Evolutionary conservation across 2,888 invertebrate species (phyloP).

Genomic region (Drosophila multiciliata): DNA sequence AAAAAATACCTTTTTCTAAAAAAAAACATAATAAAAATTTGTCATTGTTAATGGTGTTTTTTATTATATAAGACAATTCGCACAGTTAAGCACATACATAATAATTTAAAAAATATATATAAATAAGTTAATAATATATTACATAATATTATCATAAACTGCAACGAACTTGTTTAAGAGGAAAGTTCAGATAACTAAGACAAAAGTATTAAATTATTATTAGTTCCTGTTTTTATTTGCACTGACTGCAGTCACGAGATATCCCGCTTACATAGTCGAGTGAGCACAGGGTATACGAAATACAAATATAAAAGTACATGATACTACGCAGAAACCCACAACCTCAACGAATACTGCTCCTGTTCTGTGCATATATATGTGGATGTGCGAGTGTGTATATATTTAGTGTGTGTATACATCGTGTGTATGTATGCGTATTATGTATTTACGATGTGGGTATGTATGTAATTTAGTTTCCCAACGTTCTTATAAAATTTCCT

Average conservation of each 20-base stretch:
- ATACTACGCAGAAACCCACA: not conserved
- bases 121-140: not conserved
- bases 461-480: slow-evolving; percentile 30
- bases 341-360: not conserved
- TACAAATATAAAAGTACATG: slow-evolving; percentile 5
- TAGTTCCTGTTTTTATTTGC: not conserved
- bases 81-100: not conserved
- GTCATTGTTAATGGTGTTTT: not conserved
- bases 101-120: not conserved
- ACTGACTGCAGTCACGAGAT: not conserved
- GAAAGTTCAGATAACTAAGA: not conserved
- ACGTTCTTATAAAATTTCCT: slow-evolving; percentile 53
- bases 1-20: not conserved
- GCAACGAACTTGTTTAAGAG: not conserved
- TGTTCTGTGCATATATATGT: not conserved
- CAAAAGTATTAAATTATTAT: not conserved
- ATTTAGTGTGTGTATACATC: slow-evolving; percentile 1
- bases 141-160: not conserved
- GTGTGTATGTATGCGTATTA: not conserved
- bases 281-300: slow-evolving; percentile 2
- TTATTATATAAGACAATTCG: not conserved
- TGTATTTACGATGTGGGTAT: slow-evolving; percentile 4
- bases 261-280: not conserved
- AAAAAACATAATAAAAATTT: not conserved
- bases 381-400: not conserved